Base-by-base conservation (phyloP, 1,140 invertebrate species). In the Pogonomyrmex barbatus region DNA sequence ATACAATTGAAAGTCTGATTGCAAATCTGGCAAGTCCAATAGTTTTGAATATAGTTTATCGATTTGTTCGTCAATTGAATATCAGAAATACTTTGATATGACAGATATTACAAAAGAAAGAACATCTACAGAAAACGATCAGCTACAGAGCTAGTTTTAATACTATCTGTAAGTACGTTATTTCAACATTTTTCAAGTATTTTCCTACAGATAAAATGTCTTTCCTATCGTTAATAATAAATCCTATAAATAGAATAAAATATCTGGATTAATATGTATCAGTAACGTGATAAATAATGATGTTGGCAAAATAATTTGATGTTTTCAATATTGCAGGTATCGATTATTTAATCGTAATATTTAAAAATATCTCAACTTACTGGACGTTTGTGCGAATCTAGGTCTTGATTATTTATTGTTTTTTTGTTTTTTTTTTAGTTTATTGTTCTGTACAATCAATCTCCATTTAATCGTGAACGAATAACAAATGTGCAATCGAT, bases 251-350 rank as follows among this genome's bases (percentile, higher is more conserved):
- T n/a, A 10, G 17, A 63, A 50, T 60, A 60, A 33, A 33, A 60
- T 60, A 50, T 68, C 14, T 68, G 6, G 3, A 71, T 10, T 17
- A 33, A 63, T 14, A 14, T 17, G 24, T n/a, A n/a, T 24, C 14
- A 33, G 33, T 52, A n/a, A 24, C 54, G 1, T 73, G 39, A 73
- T 56, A 39, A 56, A 54, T 70, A n/a, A 33, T n/a, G 24, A 73
- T 56, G 2, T n/a, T 36, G 52, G 33, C 52, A 52, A 24, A 54
- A 71, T 71, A 73, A 73, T 58, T 67, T 24, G 24, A n/a, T 10
- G 10, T 60, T 65, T 54, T 14, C 36, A 71, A 3, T 9, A 24
- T 70, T 50, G 8, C 24, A 2, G 6, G 4, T 45, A 9, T 2
- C 10, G 33, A 14, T 70, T 50, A 70, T 73, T 14, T 30, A n/a